phyloP scores from a whole-genome alignment of 2,113 vertebrate species.

The Ancistrus triradiatus region DNA sequence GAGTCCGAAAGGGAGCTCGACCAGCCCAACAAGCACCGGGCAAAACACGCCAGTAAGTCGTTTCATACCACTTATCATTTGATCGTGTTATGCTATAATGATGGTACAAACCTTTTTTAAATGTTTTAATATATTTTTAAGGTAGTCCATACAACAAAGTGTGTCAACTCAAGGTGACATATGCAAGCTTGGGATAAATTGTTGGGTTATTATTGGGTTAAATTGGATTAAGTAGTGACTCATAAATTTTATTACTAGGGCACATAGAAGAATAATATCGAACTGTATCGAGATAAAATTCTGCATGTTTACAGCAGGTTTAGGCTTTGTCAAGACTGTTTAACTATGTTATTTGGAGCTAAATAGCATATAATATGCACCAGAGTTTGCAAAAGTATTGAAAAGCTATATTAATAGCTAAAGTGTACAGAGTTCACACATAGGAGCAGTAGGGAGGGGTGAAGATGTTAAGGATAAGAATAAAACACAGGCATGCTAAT shows the following conservation, averaged over 20 bases:
- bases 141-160: no score
- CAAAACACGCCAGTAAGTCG: constrained; percentile 91
- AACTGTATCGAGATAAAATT: no score
- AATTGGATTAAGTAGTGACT: no score
- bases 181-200: background rate
- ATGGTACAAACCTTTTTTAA: no score
- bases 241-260: no score
- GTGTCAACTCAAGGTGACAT: background rate
- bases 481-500: constrained; percentile 70
- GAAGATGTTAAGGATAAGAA: constrained; percentile 61
- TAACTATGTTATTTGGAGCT: no score
- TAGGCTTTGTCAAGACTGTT: no score
- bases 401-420: background rate
- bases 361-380: no score
- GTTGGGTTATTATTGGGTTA: no score
- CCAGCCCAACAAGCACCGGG: constrained; percentile 89
- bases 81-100: background rate
- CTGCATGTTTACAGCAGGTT: no score
- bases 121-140: no score
- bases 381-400: background rate
- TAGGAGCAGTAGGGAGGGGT: background rate
- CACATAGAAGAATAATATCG: no score
- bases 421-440: background rate
- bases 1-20: constrained; percentile 75
- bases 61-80: constrained; percentile 13